Percentiles rank a stretch among this genome's conserved stretches.
phyloP scores from a whole-genome alignment of 2,797 vertebrate genomes.

The Eulemur coronatus region DNA sequence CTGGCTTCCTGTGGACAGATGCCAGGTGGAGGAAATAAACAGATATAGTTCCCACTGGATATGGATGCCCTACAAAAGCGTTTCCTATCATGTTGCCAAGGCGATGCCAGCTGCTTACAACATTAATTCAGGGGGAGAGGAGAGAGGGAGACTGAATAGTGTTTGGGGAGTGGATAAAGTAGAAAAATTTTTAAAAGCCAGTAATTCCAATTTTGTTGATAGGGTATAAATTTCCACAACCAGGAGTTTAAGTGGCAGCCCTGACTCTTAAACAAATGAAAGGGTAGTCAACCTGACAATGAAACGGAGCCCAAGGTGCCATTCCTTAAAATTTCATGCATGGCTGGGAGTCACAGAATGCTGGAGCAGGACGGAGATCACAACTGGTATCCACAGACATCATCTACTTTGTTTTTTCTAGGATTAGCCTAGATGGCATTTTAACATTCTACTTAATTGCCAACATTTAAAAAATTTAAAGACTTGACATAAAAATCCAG shows the following conservation, averaged over 20 bases:
- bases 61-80: slow-evolving; percentile 45
- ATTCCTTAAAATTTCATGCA: neutral
- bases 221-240: neutral
- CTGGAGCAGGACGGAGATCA: neutral
- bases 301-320: neutral
- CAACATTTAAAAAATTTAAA: slow-evolving; percentile 11
- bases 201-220: slow-evolving; percentile 21
- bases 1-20: slow-evolving; percentile 60
- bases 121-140: slow-evolving; percentile 7
- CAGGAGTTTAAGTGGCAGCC: neutral
- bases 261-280: slow-evolving; percentile 26
- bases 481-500: neutral
- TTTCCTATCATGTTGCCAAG: slow-evolving; percentile 58
- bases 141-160: neutral
- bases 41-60: slow-evolving; percentile 67
- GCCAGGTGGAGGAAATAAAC: slow-evolving; percentile 70
- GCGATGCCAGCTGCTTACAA: slow-evolving; percentile 30
- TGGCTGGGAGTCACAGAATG: neutral
- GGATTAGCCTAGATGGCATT: neutral
- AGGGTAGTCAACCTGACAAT: neutral
- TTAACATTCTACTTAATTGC: neutral
- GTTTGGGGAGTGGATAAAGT: neutral
- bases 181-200: neutral
- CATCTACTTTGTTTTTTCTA: slow-evolving; percentile 9
- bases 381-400: neutral